Base-by-base conservation (phyloP, 1,140 invertebrate genomes). In the Atta cephalotes region DNA sequence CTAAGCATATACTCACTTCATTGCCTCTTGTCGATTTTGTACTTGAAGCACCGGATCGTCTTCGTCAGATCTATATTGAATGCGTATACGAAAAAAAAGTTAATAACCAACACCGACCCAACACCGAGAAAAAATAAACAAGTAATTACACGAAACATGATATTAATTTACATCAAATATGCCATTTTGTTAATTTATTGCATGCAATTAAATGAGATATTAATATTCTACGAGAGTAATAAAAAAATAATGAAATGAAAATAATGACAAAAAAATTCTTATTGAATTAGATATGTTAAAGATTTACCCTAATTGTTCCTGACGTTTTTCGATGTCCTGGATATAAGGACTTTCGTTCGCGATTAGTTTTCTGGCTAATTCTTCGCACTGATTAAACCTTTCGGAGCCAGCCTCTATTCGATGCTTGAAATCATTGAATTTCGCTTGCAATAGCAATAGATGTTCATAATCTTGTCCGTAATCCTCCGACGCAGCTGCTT, bases 381-480 rank as follows among this genome's bases (percentile, higher is more conserved):
- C 97, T 94, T 99, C 98, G 93, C 98, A 99, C 91, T 98, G 98
- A 92, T 98, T 98, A 92, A 99, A 99, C 88, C 98, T 96, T 94
- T 99, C 98, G 0, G 98, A 97, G 1, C 98, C 98, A 51, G 98
- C 97, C 92, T 99, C 98, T 21, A 99, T 97, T 76, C 97, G 96
- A 91, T 98, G 98, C 90, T 99, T 98, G 74, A 99, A 97, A 93
- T 99, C 99, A 90, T 99, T 98, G 95, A 99, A 99, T 95, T 99
- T 99, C 35, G 97, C 97, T 92, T 98, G 97, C 25, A 99, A 93
- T 51, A 98, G 96, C 95, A 98, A 95, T 39, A 99, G 95, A 95
- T 99, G 99, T 94, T 99, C 99, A 93, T 98, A 99, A 95, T 99
- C 99, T 93, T 98, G 98, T 7, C 99, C 99, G 95, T 99, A 99